Evolutionary conservation across 2,797 vertebrate genomes (phyloP), one percentile per base, ranked within the genome.

Genomic region (Limosa lapponica): DNA sequence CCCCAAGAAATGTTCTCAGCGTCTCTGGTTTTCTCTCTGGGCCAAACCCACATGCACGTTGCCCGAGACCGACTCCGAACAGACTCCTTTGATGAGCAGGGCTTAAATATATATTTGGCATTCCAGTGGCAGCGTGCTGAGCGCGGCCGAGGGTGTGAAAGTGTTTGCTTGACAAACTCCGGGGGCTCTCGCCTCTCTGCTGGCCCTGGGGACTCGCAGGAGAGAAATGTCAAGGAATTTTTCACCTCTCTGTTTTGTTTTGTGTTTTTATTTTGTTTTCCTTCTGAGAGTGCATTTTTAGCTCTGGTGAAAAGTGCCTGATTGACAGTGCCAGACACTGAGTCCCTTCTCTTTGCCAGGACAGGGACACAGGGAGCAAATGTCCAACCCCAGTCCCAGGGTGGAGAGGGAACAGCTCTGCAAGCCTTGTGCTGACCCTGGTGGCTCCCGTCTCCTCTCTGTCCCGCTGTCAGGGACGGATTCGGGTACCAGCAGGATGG

Each of bases 101-200:
- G 95, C 91, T 97, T 97, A 97, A 97, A 95, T 96, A 95, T 97
- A 97, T 87, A 96, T 95, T 96, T 96, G 97, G 97, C 97, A 97
- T 97, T 97, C 97, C 97, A 96, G 77, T 41, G 90, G 95, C 97
- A 96, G 96, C 28, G 11, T 79, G 93, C 91, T 52, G 88, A 95
- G 94, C 78, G 19, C 2, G 66, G 96, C 88, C 34, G 16, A 92
- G 96, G 96, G 96, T 97, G 97, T 97, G 97, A 97, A 97, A 97
- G 97, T 97, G 95, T 97, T 97, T 97, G 96, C 96, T 97, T 97
- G 97, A 98, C 96, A 97, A 98, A 97, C 96, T 95, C 96, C 3
- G 94, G 96, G 95, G 95, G 95, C 97, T 97, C 94, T 97, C 78
- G 51, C 95, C 94, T 98, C 93, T 87, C 89, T 87, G 90, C 95